These are phyloP conservation scores for Parascotia fuliginaria DNA, from an alignment of 2,888 invertebrate species.

Conservation along the genomic window DNA sequence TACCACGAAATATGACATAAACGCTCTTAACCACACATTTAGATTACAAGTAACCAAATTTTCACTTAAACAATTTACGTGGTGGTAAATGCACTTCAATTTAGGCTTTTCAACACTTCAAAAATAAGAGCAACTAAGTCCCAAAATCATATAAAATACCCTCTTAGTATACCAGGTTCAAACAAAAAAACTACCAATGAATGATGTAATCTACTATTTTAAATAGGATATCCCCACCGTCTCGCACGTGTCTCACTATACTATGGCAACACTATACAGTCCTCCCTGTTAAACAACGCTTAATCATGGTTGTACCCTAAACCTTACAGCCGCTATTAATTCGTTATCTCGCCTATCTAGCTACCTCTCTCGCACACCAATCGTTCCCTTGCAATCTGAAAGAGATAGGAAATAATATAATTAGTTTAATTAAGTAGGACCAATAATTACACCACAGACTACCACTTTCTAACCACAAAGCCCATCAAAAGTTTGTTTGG, in stretches of 20 bases:
- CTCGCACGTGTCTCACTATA: slow-evolving; percentile 34
- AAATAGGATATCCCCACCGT: slow-evolving; percentile 12
- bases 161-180: too few species aligned
- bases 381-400: slow-evolving; percentile 45
- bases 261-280: slow-evolving; percentile 73
- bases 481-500: too few species aligned
- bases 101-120: too few species aligned
- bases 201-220: background rate
- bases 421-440: background rate
- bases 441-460: background rate
- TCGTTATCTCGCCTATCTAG: slow-evolving; percentile 52
- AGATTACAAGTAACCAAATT: too few species aligned
- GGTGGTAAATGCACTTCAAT: too few species aligned
- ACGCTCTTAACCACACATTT: too few species aligned
- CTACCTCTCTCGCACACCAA: slow-evolving; percentile 39
- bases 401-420: slow-evolving; percentile 15
- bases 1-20: too few species aligned
- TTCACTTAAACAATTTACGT: too few species aligned
- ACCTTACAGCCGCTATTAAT: slow-evolving; percentile 48
- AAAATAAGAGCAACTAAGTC: too few species aligned
- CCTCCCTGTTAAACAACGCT: slow-evolving; percentile 51
- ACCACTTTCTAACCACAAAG: too few species aligned
- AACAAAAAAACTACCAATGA: background rate
- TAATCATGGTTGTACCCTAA: slow-evolving; percentile 56
- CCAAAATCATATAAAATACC: too few species aligned